phyloP scores from a whole-genome alignment of 2,113 vertebrate species.

The Colinus virginianus region DNA sequence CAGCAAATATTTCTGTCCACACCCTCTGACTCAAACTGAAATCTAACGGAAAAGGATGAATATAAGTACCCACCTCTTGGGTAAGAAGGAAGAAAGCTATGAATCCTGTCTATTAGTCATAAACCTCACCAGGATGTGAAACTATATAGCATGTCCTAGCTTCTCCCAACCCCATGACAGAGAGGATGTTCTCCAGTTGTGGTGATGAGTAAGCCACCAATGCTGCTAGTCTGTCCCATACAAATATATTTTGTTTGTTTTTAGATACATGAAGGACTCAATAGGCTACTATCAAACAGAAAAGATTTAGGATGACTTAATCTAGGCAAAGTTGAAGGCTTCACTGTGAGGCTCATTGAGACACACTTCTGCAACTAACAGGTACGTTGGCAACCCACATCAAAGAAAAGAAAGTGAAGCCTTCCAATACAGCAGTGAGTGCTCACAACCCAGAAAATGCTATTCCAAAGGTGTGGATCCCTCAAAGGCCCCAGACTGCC shows the following conservation, averaged over 20 bases:
- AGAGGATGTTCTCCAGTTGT: background rate
- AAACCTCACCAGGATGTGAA: slow-evolving; percentile 23
- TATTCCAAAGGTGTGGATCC: background rate
- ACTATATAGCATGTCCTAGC: background rate
- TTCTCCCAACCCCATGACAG: background rate
- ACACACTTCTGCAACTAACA: background rate
- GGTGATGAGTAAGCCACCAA: background rate
- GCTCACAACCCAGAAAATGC: background rate
- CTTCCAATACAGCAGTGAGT: background rate
- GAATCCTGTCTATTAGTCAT: slow-evolving; percentile 24
- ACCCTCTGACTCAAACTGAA: slow-evolving; percentile 38
- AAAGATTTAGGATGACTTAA: background rate
- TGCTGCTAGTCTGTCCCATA: fast-evolving
- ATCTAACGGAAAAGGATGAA: slow-evolving; percentile 19
- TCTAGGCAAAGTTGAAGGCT: background rate
- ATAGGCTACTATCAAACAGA: background rate
- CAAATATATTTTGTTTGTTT: background rate
- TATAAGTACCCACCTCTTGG: background rate
- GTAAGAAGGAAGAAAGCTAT: background rate
- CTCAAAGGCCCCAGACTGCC: background rate
- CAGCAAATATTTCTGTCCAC: background rate
- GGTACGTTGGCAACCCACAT: background rate
- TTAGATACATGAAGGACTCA: background rate
- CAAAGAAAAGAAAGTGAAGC: fast-evolving
- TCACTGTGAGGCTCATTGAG: fast-evolving